These are phyloP conservation scores for Ladona fulva DNA, from an alignment of 1,140 invertebrate genomes.

Conservation along the genomic window DNA sequence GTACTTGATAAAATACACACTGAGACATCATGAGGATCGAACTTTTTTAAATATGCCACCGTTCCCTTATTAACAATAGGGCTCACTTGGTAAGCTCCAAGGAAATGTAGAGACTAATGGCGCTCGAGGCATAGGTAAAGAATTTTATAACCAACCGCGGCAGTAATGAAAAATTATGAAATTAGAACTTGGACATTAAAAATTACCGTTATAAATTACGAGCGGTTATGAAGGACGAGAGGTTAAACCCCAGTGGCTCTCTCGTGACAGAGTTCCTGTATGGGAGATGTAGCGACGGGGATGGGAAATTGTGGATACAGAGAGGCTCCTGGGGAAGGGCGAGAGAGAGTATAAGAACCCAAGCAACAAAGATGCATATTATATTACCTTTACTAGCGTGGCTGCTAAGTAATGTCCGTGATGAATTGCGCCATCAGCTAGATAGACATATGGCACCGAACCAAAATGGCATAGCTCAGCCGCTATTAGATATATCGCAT, in stretches of 20 bases:
- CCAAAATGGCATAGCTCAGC: not conserved
- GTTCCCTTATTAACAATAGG: too few species aligned
- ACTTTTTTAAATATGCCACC: too few species aligned
- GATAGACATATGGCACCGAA: not conserved
- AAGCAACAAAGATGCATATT: not conserved
- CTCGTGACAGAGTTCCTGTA: not conserved
- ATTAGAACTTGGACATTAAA: not conserved
- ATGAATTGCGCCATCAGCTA: not conserved
- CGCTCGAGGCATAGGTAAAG: too few species aligned
- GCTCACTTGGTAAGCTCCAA: too few species aligned
- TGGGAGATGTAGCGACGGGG: not conserved
- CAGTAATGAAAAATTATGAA: not conserved
- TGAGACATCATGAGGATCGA: too few species aligned
- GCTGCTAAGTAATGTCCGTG: not conserved
- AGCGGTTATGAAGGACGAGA: not conserved
- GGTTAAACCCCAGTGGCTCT: not conserved
- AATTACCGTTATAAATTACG: not conserved
- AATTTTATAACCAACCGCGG: too few species aligned
- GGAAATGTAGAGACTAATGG: too few species aligned
- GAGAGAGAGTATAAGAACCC: not conserved
- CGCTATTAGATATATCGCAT: not conserved
- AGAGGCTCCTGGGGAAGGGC: not conserved
- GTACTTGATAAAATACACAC: too few species aligned
- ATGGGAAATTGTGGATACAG: not conserved
- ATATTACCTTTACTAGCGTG: not conserved